Base-by-base conservation (phyloP, 2,888 invertebrate species). In the Pycnomerus fuliginosus region DNA sequence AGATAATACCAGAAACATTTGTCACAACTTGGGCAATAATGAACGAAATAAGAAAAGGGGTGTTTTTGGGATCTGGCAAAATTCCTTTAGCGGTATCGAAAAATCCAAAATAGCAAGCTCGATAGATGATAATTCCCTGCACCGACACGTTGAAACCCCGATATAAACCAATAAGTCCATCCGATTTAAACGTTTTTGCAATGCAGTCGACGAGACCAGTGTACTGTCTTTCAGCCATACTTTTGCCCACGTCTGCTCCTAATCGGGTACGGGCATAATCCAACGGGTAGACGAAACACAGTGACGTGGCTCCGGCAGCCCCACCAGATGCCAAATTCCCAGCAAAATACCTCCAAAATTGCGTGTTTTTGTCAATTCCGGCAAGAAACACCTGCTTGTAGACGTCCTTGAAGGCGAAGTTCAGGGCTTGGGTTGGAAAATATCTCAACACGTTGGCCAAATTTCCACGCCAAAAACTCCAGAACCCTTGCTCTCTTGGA, bases 331-430 rank as follows among this genome's bases (percentile, higher is more conserved):
- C 84, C 59, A 85, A 75, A 71, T 85, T 85, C 51, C 83, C 84
- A 47, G 76, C 64, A 61, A 84, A 82, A 60, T 82, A 84, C 50
- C 80, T 76, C 74, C 78, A 76, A 72, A 84, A 84, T 61, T 83
- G 82, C 30, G 80, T 82, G 60, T 84, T 79, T 72, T 87, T 86
- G 69, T 83, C 80, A 37, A 84, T 79, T 25, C 80, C 82, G 17
- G 78, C 78, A 58, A 84, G 72, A 73, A 87, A 85, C 15, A 77
- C 61, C 58, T 80, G 76, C 72, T 86, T 84, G 73, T 84, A 84
- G 58, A 83, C 79, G 70, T 87, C 87, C 68, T 85, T 85, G 74
- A 85, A 84, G 48, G 84, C 83, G 62, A 85, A 85, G 74, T 85
- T 85, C 55, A 85, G 72, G 29, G 84, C 84, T 65, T 85, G 84